Evolutionary conservation across 30 jellyfish, hydroid and myxozoan species (phyloP).

Genomic region (Aurelia aurita): DNA sequence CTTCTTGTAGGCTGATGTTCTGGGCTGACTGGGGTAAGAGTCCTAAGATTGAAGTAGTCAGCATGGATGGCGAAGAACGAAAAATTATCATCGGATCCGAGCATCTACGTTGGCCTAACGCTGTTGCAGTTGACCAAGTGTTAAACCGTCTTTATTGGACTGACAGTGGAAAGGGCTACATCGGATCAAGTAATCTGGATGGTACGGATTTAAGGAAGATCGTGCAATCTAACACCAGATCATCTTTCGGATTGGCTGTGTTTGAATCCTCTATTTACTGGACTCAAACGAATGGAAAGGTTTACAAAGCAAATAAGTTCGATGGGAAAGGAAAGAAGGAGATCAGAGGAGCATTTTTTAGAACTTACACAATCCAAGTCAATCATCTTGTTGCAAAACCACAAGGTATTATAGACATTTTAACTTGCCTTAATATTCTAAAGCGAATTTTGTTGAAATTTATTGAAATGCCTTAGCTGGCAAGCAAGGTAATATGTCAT

Average conservation of each 20-base stretch:
- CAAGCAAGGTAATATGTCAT: too few relatives aligned
- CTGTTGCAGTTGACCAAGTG: conserved; percentile 82
- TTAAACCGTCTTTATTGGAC: conserved; percentile 85
- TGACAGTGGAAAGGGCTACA: conserved; percentile 66
- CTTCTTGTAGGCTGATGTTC: conserved; percentile 64
- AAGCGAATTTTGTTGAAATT: background rate
- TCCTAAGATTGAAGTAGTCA: conserved; percentile 87
- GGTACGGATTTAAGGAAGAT: conserved; percentile 75
- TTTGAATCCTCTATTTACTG: conserved; percentile 91
- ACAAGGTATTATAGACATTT: conserved; percentile 36
- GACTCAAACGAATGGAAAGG: conserved; percentile 74
- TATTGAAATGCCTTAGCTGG: too few relatives aligned
- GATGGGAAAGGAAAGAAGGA: conserved; percentile 66
- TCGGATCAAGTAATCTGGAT: conserved; percentile 87
- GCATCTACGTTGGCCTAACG: conserved; percentile 77
- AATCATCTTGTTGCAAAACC: conserved; percentile 89
- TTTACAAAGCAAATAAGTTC: conserved; percentile 78
- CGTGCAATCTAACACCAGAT: conserved; percentile 42
- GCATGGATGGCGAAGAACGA: conserved; percentile 91
- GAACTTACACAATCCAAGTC: conserved; percentile 81
- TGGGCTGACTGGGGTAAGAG: conserved; percentile 93
- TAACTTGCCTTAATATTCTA: background rate
- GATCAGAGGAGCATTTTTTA: conserved; percentile 70
- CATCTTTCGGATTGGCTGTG: conserved; percentile 87
- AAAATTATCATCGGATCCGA: conserved; percentile 53